Conservation (phyloP, 2,888 invertebrate species). For the Chymomyza fuscimana region DNA sequence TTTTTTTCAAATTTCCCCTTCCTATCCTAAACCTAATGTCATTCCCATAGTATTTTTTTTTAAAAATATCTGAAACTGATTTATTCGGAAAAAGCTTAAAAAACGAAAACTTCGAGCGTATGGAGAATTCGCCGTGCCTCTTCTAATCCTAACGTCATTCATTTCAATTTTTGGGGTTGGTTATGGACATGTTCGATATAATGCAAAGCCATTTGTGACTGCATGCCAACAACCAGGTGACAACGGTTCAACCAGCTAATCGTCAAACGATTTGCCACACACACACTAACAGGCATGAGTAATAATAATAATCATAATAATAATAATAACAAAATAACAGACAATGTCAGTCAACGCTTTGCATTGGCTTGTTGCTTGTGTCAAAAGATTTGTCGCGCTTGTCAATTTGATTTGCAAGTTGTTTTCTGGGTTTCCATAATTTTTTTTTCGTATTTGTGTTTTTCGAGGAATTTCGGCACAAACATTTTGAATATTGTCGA, state of each 20-base stretch:
- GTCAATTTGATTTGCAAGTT: constrained; percentile 53
- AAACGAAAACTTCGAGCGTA: too few species aligned
- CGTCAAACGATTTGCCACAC: constrained; percentile 41
- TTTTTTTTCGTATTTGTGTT: constrained; percentile 38
- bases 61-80: too few species aligned
- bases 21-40: too few species aligned
- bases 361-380: not conserved
- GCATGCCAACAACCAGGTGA: not conserved
- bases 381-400: constrained; percentile 52
- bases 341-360: constrained; percentile 32
- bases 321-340: not conserved
- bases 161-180: too few species aligned
- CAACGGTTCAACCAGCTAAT: constrained; percentile 38
- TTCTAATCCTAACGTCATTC: too few species aligned
- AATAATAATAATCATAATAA: not conserved
- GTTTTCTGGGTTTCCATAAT: not conserved
- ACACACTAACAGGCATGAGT: constrained; percentile 1
- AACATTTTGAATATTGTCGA: constrained; percentile 50
- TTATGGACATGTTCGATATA: too few species aligned
- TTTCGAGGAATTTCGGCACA: constrained; percentile 35
- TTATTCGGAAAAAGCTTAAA: too few species aligned
- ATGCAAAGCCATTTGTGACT: not conserved
- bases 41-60: too few species aligned
- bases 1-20: too few species aligned
- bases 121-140: too few species aligned